Evolutionary conservation across 2,797 vertebrate species (phyloP).

Genomic region (Brotula barbata): DNA sequence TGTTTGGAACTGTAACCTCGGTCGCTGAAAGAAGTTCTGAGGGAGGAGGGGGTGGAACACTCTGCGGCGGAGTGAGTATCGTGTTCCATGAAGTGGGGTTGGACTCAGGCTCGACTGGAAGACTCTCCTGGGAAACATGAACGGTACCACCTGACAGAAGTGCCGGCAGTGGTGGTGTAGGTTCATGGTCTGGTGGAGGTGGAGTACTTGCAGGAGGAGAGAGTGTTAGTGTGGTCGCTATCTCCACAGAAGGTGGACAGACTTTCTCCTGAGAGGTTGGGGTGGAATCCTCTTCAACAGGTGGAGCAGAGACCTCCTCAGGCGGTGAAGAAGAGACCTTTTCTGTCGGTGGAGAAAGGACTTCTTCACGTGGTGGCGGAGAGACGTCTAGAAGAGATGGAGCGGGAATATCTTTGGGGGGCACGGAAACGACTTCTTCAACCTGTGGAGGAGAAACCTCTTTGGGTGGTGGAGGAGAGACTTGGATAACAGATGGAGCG

Average conservation of each 20-base stretch:
- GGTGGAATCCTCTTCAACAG: not conserved
- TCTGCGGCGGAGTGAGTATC: slow-evolving; percentile 52
- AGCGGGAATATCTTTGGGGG: not conserved
- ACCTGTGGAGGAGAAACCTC: not conserved
- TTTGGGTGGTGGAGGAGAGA: not conserved
- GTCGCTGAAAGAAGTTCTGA: slow-evolving; percentile 34
- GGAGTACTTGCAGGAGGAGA: slow-evolving; percentile 56
- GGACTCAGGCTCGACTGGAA: slow-evolving; percentile 22
- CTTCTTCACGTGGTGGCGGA: not conserved
- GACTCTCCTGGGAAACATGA: slow-evolving; percentile 26
- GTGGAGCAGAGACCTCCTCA: not conserved
- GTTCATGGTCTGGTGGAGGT: slow-evolving; percentile 37
- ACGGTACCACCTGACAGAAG: slow-evolving; percentile 29
- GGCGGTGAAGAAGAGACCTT: too few relatives aligned
- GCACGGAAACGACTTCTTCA: not conserved
- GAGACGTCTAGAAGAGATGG: not conserved
- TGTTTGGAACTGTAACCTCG: slow-evolving; percentile 2
- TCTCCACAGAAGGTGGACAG: slow-evolving; percentile 18
- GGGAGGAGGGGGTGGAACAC: slow-evolving; percentile 56
- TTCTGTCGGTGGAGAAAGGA: not conserved
- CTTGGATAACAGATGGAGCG: not conserved
- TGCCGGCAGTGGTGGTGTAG: slow-evolving; percentile 7
- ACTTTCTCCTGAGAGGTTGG: not conserved
- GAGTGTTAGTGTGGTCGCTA: slow-evolving; percentile 15
- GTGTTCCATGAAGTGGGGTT: slow-evolving; percentile 18